A percentile compares a stretch with the other conserved stretches of the same genome.
Conservation (phyloP, 2,888 invertebrate genomes). For the Nesidiocoris tenuis region DNA sequence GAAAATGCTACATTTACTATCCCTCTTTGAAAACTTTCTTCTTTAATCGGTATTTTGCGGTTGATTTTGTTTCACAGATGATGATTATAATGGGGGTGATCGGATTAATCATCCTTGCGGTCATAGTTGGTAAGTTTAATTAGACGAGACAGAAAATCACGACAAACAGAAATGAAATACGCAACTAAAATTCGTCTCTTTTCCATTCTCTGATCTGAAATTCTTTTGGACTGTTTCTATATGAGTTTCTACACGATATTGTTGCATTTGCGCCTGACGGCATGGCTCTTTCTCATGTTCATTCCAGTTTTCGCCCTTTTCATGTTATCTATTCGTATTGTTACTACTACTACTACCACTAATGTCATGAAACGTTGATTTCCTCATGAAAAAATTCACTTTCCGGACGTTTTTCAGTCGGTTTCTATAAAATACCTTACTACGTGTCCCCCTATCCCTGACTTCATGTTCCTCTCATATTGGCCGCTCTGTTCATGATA, state of each 20-base stretch:
- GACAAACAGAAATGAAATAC: neutral
- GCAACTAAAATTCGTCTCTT: constrained; percentile 10
- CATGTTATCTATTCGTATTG: neutral
- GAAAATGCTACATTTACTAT: too few relatives aligned
- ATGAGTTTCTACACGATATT: constrained; percentile 29
- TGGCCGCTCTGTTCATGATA: neutral
- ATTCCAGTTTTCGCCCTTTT: neutral
- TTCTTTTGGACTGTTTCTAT: constrained; percentile 37
- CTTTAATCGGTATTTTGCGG: neutral
- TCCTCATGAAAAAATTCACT: neutral
- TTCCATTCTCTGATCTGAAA: constrained; percentile 21
- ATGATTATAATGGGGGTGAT: constrained; percentile 89
- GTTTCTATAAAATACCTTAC: neutral
- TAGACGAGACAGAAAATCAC: constrained; percentile 45
- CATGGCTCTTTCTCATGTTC: constrained; percentile 30
- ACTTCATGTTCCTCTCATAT: constrained; percentile 23
- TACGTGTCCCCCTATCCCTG: neutral
- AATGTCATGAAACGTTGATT: neutral
- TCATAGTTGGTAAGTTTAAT: constrained; percentile 78
- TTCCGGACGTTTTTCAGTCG: neutral
- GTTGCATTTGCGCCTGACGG: constrained; percentile 37
- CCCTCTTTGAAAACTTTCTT: too few relatives aligned
- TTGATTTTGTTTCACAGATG: constrained; percentile 62
- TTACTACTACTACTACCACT: neutral
- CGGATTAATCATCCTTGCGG: constrained; percentile 75